Evolutionary conservation across 2,113 vertebrate species (phyloP).

Genomic region (Ancistrus triradiatus): DNA sequence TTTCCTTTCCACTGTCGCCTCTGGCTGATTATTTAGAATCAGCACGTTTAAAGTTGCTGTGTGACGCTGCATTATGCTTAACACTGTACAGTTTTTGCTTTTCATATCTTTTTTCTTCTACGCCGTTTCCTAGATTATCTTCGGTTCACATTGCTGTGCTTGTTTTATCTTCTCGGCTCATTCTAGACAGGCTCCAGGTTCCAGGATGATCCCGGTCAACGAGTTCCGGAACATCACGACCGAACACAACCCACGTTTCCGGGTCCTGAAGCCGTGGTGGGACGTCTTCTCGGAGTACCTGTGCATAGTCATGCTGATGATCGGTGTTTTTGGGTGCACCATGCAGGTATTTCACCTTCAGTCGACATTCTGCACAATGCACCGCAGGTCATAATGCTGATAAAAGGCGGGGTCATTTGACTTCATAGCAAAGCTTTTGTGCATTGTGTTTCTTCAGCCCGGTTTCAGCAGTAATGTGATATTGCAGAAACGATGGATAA

Average conservation of each 20-base stretch:
- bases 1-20: no score
- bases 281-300: conserved; percentile 86
- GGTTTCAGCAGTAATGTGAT: no score
- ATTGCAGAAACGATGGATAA: no score
- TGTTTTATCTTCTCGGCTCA: neutral
- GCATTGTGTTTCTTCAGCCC: no score
- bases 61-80: no score
- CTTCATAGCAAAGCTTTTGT: no score
- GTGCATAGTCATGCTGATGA: conserved; percentile 85
- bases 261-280: conserved; percentile 91
- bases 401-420: neutral
- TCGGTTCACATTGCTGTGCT: no score
- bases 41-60: no score
- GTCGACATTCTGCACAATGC: neutral
- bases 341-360: conserved; percentile 69
- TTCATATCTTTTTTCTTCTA: no score
- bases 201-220: conserved; percentile 81
- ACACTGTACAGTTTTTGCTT: no score
- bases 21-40: no score
- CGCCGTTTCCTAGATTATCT: no score
- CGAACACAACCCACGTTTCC: conserved; percentile 74
- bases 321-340: conserved; percentile 87
- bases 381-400: neutral
- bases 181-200: conserved; percentile 16
- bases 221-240: conserved; percentile 78